phyloP scores from a whole-genome alignment of 2,888 invertebrate species.

The Zygaena filipendulae region DNA sequence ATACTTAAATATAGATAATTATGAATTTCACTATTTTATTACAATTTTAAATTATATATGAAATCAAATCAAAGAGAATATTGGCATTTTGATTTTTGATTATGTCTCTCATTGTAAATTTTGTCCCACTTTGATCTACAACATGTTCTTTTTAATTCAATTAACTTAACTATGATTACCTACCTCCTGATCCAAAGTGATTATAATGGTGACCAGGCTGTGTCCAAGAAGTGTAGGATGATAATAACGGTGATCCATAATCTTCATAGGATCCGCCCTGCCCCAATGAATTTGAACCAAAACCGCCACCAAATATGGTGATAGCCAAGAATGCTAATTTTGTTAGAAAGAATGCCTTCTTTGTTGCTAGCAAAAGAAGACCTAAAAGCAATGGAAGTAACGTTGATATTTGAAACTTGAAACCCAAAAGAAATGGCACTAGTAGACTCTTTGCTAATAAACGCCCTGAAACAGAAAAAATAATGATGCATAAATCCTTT shows the following conservation, averaged over 20 bases:
- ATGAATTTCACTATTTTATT: too few species aligned
- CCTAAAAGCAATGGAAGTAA: constrained; percentile 80
- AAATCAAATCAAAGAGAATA: too few species aligned
- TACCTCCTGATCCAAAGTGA: constrained; percentile 40
- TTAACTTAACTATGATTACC: too few species aligned
- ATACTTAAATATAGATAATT: too few species aligned
- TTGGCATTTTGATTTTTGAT: too few species aligned
- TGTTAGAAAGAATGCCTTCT: constrained; percentile 80
- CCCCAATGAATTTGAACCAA: constrained; percentile 25
- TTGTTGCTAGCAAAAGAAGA: constrained; percentile 75
- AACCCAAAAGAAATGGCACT: constrained; percentile 81
- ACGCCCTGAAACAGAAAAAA: constrained; percentile 69
- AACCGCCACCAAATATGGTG: constrained; percentile 72
- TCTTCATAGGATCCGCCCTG: constrained; percentile 38
- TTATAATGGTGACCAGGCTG: constrained; percentile 35
- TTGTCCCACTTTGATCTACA: too few species aligned
- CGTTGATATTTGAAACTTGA: constrained; percentile 83
- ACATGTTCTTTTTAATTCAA: too few species aligned
- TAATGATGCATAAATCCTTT: too few species aligned
- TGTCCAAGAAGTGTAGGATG: constrained; percentile 44
- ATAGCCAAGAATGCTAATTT: constrained; percentile 79
- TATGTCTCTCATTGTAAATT: too few species aligned
- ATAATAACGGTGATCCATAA: constrained; percentile 30
- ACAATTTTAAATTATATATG: too few species aligned
- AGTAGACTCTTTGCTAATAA: constrained; percentile 76